These are phyloP conservation scores for Charanyca ferruginea DNA, from an alignment of 2,888 invertebrate genomes.

Conservation along the genomic window DNA sequence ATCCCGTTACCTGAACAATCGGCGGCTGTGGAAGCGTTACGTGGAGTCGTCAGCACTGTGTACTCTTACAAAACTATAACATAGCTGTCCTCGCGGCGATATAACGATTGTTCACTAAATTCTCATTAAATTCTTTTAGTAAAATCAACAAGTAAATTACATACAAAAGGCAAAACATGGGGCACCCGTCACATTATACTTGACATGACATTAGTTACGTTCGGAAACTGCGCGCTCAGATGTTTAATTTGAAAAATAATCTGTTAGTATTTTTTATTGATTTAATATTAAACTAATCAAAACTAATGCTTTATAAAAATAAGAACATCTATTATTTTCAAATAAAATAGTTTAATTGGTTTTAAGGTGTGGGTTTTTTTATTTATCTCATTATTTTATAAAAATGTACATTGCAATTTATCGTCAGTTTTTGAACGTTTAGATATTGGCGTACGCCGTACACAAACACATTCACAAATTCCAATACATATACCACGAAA, in stretches of 20 bases:
- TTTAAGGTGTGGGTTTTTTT: neutral
- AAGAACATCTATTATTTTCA: neutral
- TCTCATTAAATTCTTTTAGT: constrained; percentile 78
- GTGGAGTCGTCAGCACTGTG: constrained; percentile 68
- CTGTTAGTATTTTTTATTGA: constrained; percentile 1
- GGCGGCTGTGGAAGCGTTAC: constrained; percentile 72
- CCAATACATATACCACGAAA: neutral
- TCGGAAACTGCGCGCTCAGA: constrained; percentile 55
- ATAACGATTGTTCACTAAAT: constrained; percentile 75
- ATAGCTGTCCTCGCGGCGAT: constrained; percentile 74
- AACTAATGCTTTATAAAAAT: too few species aligned
- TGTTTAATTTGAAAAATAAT: constrained; percentile 16
- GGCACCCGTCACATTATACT: constrained; percentile 84
- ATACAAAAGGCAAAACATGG: constrained; percentile 84
- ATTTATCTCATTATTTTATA: neutral
- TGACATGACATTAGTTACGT: constrained; percentile 69
- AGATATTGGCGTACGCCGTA: constrained; percentile 12
- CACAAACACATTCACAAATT: neutral
- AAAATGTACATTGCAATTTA: neutral
- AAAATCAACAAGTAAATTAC: constrained; percentile 89
- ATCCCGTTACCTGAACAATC: constrained; percentile 89
- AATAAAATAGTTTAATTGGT: too few species aligned
- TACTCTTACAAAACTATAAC: constrained; percentile 77
- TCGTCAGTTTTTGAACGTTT: constrained; percentile 27
- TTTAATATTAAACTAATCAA: neutral